Base-by-base conservation (phyloP, 1,140 invertebrate species). In the Anoplophora glabripennis region DNA sequence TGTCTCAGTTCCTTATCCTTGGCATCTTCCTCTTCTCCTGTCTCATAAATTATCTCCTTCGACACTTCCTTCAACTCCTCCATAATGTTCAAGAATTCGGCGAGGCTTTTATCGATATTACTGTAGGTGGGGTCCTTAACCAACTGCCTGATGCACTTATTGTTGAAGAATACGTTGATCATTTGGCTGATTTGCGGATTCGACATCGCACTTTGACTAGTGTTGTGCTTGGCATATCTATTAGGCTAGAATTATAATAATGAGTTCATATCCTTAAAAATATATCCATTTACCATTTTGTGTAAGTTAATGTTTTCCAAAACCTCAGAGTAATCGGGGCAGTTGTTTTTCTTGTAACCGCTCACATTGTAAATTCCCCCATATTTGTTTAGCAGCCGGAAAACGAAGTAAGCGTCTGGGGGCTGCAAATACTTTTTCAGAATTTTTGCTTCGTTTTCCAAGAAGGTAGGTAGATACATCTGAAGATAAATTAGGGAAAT, bases 21-120 rank as follows among this genome's bases (percentile, higher is more conserved):
- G 35, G 64, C 64, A n/a, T 63, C 66, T 48, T 72, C 63, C 55
- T 72, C 63, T 3, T 54, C 53, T 12, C 67, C 68, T n/a, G 65
- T 66, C 9, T 65, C 49, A n/a, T 61, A 59, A 5, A 70, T 38
- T 53, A 63, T 69, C 7, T 64, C 48, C 49, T 66, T 61, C 0
- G 64, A 59, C 5, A 67, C 51, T 5, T 55, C 18, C 21, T 64
- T 61, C 33, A 72, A 42, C 11, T 66, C 53, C 45, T 59, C 53
- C 35, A 69, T 49, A 3, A 57, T 12, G 4, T 61, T 55, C 8
- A 69, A 62, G 34, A 72, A 61, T 15, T 53, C 18, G 9, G 42
- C 28, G 7, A 68, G 18, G n/a, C 52, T 33, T 12, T 51, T 48
- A 44, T 64, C 53, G 3, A 21, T n/a, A 42, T 18, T 45, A 35